Evolutionary conservation across 1,140 invertebrate species (phyloP).

Genomic region (Schlechtendalia chinensis): DNA sequence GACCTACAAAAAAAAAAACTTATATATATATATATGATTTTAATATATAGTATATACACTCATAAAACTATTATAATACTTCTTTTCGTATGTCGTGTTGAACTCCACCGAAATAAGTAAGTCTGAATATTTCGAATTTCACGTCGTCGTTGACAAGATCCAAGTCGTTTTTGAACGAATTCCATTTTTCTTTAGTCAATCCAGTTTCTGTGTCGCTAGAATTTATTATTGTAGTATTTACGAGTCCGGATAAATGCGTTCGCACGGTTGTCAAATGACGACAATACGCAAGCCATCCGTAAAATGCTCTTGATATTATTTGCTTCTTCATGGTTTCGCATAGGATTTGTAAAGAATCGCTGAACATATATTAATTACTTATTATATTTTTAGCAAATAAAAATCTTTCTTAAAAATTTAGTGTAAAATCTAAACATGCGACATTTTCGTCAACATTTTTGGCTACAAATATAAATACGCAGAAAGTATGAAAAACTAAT

Average conservation of each 20-base stretch:
- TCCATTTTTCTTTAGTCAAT: slow-evolving; percentile 70
- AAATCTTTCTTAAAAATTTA: no score
- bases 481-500: neutral
- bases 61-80: slow-evolving; percentile 54
- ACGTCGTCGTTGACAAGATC: slow-evolving; percentile 58
- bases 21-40: no score
- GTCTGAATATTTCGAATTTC: slow-evolving; percentile 72
- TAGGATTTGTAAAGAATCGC: slow-evolving; percentile 68
- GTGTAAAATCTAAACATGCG: no score
- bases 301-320: slow-evolving; percentile 92
- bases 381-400: slow-evolving; percentile 9
- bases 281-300: slow-evolving; percentile 93
- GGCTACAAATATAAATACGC: slow-evolving; percentile 52
- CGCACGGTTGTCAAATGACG: slow-evolving; percentile 86
- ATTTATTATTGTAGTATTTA: slow-evolving; percentile 66
- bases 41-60: neutral
- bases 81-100: slow-evolving; percentile 74
- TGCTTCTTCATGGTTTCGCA: slow-evolving; percentile 92
- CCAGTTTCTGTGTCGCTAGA: slow-evolving; percentile 59
- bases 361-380: slow-evolving; percentile 24
- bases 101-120: slow-evolving; percentile 86
- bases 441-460: slow-evolving; percentile 57
- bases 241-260: slow-evolving; percentile 86
- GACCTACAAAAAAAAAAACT: slow-evolving; percentile 59
- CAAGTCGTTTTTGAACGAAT: slow-evolving; percentile 61